Evolutionary conservation across 2,797 vertebrate species (phyloP).

Genomic region (Pelobates cultripes): DNA sequence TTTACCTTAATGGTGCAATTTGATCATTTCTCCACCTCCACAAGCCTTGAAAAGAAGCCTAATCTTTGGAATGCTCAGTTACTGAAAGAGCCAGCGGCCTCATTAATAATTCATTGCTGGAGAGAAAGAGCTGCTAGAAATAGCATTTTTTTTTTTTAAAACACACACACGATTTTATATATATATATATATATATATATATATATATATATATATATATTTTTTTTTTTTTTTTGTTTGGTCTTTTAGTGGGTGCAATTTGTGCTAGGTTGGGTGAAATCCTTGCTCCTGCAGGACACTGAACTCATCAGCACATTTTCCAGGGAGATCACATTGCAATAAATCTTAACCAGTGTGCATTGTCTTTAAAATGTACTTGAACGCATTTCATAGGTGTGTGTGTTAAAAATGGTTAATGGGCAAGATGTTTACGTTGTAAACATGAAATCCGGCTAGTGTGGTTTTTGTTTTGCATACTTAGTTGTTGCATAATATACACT

Average conservation of each 20-base stretch:
- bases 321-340: background rate
- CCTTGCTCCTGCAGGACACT: background rate
- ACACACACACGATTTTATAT: too few species aligned
- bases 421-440: background rate
- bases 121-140: conserved; percentile 17
- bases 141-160: background rate
- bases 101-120: conserved; percentile 40
- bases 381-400: background rate
- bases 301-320: conserved; percentile 1
- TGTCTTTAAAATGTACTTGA: conserved; percentile 6
- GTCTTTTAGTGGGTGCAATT: background rate
- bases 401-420: background rate
- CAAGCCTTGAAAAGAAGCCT: conserved; percentile 8
- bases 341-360: background rate
- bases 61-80: conserved; percentile 15
- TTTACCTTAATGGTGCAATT: conserved; percentile 40
- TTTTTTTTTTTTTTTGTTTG: background rate
- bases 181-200: too few species aligned
- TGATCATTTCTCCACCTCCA: conserved; percentile 47
- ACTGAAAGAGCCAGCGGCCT: conserved; percentile 27
- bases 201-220: too few species aligned
- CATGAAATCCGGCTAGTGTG: background rate
- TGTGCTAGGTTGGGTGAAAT: background rate
- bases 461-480: conserved; percentile 1
- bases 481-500: conserved; percentile 30